Conservation (phyloP, 2,888 invertebrate species). For the Bombyx huttoni region DNA sequence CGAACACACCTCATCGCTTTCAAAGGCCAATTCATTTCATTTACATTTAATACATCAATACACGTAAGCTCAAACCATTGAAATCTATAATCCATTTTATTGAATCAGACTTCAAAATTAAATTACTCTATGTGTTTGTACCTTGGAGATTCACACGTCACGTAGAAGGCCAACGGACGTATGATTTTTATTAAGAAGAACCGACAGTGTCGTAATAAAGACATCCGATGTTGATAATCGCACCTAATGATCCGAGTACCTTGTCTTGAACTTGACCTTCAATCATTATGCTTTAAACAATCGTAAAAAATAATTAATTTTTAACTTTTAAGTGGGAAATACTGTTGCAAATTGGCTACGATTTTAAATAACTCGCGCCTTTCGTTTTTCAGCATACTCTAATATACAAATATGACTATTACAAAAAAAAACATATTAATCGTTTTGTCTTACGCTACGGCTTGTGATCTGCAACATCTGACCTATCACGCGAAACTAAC, state of each 20-base stretch:
- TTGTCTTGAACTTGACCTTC: conserved; percentile 46
- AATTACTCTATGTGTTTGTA: not conserved
- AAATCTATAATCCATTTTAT: not conserved
- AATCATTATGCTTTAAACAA: not conserved
- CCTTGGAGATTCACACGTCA: conserved; percentile 25
- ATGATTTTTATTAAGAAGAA: conserved; percentile 40
- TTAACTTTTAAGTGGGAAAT: not conserved
- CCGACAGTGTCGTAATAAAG: conserved; percentile 37
- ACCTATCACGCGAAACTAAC: not conserved
- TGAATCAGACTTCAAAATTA: not conserved
- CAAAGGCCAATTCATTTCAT: not conserved
- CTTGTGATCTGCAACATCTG: not conserved
- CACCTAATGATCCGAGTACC: conserved; percentile 23
- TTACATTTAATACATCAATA: not conserved
- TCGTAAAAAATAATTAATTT: not conserved
- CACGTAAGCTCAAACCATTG: not conserved
- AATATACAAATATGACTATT: too few relatives aligned
- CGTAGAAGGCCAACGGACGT: conserved; percentile 43
- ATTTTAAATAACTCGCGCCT: not conserved
- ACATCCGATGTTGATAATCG: conserved; percentile 17
- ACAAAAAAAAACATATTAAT: too few relatives aligned
- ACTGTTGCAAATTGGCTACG: not conserved
- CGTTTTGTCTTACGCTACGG: not conserved
- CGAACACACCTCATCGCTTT: not conserved
- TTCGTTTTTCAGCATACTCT: too few relatives aligned